Percentiles rank a stretch among this genome's conserved stretches.
Evolutionary conservation across 1,140 invertebrate genomes (phyloP).

Genomic region (Macrobrachium nipponense): DNA sequence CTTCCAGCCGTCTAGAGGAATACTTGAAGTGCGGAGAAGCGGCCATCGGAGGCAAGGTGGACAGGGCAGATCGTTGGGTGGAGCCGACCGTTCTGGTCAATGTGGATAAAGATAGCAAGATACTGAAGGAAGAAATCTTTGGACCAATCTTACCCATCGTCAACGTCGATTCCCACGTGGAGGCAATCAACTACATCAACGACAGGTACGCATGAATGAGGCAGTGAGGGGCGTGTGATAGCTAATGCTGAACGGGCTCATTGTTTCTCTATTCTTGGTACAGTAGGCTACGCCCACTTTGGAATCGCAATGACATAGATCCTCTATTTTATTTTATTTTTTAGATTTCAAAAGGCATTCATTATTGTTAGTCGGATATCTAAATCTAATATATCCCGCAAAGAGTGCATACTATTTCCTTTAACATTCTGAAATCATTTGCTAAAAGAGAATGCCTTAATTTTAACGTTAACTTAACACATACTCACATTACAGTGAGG

Average conservation of each 20-base stretch:
- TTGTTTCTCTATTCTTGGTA: not conserved
- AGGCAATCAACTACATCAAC: conserved; percentile 91
- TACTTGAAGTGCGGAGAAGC: conserved; percentile 71
- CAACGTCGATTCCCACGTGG: conserved; percentile 75
- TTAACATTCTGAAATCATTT: too few species aligned
- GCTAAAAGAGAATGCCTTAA: too few species aligned
- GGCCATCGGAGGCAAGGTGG: conserved; percentile 81
- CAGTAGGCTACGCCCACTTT: too few species aligned
- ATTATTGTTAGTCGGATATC: too few species aligned
- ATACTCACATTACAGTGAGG: too few species aligned
- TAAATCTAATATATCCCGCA: too few species aligned
- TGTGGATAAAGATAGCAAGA: conserved; percentile 66
- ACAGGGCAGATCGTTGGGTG: conserved; percentile 82
- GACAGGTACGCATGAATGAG: conserved; percentile 65
- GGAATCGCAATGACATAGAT: too few species aligned
- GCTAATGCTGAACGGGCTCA: not conserved
- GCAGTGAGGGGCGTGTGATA: not conserved
- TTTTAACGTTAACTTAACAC: too few species aligned
- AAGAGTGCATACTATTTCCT: too few species aligned
- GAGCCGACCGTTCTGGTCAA: conserved; percentile 87
- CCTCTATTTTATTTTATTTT: too few species aligned
- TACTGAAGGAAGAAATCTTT: conserved; percentile 95
- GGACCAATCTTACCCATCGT: conserved; percentile 93
- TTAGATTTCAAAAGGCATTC: too few species aligned
- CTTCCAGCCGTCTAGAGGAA: conserved; percentile 39